Base-by-base conservation (phyloP, 1,140 invertebrate species). In the Triops longicaudatus region DNA sequence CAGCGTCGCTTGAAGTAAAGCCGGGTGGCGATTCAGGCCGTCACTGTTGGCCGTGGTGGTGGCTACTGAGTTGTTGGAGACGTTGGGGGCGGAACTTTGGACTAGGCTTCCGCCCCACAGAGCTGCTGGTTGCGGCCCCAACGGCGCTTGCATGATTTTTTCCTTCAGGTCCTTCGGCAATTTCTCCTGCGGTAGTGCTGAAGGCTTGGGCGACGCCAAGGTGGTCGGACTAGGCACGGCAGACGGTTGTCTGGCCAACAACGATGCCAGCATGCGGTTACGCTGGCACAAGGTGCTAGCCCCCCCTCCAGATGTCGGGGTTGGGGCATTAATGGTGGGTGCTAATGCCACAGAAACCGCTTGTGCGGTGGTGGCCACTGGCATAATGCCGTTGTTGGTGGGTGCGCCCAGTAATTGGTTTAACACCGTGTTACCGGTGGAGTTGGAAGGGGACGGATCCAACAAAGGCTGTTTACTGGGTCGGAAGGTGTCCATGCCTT, bases 201-300 rank as follows among this genome's bases (percentile, higher is more conserved):
- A 81, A 9, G 83, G 83, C 72, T 83, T 80, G 14, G 80, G 79
- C 3, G 80, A 80, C 43, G 82, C 80, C 17, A 79, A 75, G 0
- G 82, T 82, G 73, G 82, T 82, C 14, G 83, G 81, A 1, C 87
- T 87, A 63, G 91, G 89, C 73, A 90, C 89, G 44, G 89, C 88
- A n/a, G 90, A 88, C 74, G 91, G 90, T 80, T 92, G 89, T 82
- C 91, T 91, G 12, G 92, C 91, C 81, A 97, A 84, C 76, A 97
- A 83, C 72, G 90, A 90, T 12, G 93, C 93, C 78, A 96, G 86
- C 89, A 96, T 93, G 81, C 92, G 91, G 84, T 97, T 97, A 81
- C 90, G 91, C 82, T 93, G 89, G 83, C 91, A 92, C 26, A 85
- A 26, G 27, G 74, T 75, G 17, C 74, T 43, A 31, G 74, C 44